These are phyloP conservation scores for Atta colombica DNA, from an alignment of 1,140 invertebrate genomes.

Conservation along the genomic window DNA sequence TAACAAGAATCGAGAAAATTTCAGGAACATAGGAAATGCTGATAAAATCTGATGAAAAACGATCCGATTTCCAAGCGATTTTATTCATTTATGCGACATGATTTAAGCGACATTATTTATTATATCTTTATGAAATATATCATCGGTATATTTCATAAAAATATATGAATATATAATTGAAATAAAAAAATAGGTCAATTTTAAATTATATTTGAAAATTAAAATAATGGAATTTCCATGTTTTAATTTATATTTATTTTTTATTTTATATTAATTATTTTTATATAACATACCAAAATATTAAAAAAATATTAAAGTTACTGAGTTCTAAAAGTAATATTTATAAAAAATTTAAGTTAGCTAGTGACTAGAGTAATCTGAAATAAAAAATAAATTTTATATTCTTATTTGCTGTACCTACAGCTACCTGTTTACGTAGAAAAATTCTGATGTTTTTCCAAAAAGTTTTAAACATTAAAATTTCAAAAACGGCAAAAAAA, in stretches of 20 bases:
- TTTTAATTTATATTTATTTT: not conserved
- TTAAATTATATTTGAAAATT: not conserved
- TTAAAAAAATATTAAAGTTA: not conserved
- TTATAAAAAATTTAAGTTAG: not conserved
- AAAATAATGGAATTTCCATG: not conserved
- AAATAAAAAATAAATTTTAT: not conserved
- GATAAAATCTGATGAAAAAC: not conserved
- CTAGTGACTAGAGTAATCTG: not conserved
- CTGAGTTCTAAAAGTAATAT: not conserved
- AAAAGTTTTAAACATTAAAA: not conserved
- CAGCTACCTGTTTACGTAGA: not conserved
- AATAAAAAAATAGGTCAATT: not conserved
- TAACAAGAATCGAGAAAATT: not conserved
- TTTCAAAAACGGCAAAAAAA: not conserved
- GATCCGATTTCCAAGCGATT: not conserved
- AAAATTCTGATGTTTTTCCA: not conserved
- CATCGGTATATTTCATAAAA: not conserved
- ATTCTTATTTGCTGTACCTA: not conserved
- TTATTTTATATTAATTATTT: not conserved
- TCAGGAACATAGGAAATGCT: not conserved
- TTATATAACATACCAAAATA: not conserved
- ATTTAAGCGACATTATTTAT: too few relatives aligned
- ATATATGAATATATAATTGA: not conserved
- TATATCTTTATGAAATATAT: too few relatives aligned
- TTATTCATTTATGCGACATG: not conserved